phyloP scores from a whole-genome alignment of 2,888 invertebrate genomes.

The Acrobasis repandana region DNA sequence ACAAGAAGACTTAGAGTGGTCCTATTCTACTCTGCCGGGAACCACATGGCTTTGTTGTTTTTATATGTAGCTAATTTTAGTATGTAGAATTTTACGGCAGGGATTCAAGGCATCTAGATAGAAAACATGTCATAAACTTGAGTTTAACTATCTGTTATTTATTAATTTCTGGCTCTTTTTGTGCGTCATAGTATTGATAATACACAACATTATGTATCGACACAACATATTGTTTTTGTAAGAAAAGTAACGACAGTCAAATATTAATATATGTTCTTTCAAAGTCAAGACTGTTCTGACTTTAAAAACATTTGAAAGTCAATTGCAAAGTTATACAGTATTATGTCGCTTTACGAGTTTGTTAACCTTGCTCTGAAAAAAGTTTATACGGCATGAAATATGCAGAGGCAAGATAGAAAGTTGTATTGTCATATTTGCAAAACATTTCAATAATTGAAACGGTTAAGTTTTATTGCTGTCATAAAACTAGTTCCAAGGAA shows the following conservation, averaged over 20 bases:
- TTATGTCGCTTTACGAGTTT: background rate
- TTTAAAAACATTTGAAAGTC: conserved; percentile 4
- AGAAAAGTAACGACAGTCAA: background rate
- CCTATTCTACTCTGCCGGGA: too few species aligned
- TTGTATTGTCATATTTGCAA: background rate
- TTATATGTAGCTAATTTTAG: too few species aligned
- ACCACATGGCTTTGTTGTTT: too few species aligned
- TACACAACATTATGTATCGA: too few species aligned
- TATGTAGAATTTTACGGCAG: too few species aligned
- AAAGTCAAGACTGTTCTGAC: background rate
- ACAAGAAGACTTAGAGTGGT: too few species aligned
- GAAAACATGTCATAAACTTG: too few species aligned
- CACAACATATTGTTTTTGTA: too few species aligned
- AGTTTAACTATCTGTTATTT: too few species aligned
- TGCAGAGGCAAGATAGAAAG: background rate
- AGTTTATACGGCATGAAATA: background rate
- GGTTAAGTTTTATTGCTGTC: conserved; percentile 47
- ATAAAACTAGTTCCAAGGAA: conserved; percentile 46
- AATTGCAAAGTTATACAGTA: conserved; percentile 3
- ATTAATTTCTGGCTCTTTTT: too few species aligned
- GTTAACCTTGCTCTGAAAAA: background rate
- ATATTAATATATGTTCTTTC: conserved; percentile 1
- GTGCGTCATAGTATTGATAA: too few species aligned
- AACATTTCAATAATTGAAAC: conserved; percentile 47
- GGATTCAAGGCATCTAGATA: too few species aligned